Conservation (phyloP, 92 coral and sea anemone species). For the Chrysogorgia sp. region DNA sequence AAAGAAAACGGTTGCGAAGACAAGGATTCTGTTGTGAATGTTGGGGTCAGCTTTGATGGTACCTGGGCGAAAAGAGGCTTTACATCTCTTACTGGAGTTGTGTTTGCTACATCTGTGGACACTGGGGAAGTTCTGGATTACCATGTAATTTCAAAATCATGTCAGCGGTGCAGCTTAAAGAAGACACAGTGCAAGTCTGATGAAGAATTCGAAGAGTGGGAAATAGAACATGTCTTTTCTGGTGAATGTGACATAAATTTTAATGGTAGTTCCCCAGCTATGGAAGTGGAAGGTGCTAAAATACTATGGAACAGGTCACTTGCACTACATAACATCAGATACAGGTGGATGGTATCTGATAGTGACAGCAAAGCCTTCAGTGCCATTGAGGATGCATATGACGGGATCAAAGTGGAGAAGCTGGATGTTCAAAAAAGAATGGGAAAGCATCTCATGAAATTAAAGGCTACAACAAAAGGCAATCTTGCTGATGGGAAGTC, state of each 20-base stretch:
- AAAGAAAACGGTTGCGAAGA: not conserved
- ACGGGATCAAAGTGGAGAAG: not conserved
- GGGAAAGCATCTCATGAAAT: constrained; percentile 8
- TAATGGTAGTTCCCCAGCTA: too few relatives aligned
- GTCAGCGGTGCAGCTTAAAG: constrained; percentile 32
- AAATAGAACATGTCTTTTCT: not conserved
- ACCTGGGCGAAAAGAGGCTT: too few relatives aligned
- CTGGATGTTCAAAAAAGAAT: not conserved
- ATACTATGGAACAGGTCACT: not conserved
- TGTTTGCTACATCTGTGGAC: too few relatives aligned
- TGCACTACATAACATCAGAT: not conserved
- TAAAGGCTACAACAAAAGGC: too few relatives aligned
- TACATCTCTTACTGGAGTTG: too few relatives aligned
- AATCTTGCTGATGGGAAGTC: too few relatives aligned
- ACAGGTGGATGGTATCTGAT: too few relatives aligned
- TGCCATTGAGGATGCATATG: not conserved
- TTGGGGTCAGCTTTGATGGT: too few relatives aligned
- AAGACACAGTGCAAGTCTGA: not conserved
- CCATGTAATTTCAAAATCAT: constrained; percentile 36
- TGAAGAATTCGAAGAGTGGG: not conserved
- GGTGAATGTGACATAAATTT: too few relatives aligned
- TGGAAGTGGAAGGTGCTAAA: not conserved
- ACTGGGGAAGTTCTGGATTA: too few relatives aligned
- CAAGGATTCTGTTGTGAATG: constrained; percentile 35
- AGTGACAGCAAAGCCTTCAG: not conserved